Evolutionary conservation across 2,797 vertebrate genomes (phyloP).

Genomic region (Cyclopterus lumpus): DNA sequence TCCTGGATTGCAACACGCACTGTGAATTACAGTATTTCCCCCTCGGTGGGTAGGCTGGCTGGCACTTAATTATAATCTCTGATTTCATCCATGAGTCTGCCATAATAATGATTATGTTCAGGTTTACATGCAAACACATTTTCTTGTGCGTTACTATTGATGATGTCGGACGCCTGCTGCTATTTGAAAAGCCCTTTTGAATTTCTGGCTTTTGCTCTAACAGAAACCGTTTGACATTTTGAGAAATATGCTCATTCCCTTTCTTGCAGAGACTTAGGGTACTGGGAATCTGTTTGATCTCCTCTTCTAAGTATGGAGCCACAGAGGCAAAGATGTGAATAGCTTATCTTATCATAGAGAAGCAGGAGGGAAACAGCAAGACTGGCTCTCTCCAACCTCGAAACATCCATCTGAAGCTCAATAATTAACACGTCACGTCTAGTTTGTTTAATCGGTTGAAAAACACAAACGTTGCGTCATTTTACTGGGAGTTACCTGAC

Average conservation of each 20-base stretch:
- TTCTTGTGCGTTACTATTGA: conserved; percentile 11
- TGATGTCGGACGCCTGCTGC: conserved; percentile 43
- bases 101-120: conserved; percentile 5
- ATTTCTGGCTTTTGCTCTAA: conserved; percentile 18
- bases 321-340: conserved; percentile 9
- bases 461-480: neutral
- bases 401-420: conserved; percentile 6
- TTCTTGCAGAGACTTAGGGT: conserved; percentile 15
- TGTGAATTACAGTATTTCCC: conserved; percentile 44
- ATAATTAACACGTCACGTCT: neutral
- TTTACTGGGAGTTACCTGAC: neutral
- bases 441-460: neutral
- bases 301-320: neutral
- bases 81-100: conserved; percentile 10
- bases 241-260: neutral
- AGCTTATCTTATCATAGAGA: conserved; percentile 11
- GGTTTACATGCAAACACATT: conserved; percentile 8
- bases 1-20: conserved; percentile 54
- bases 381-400: neutral
- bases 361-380: neutral
- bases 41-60: conserved; percentile 5
- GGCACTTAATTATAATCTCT: conserved; percentile 19
- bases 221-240: conserved; percentile 19
- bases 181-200: conserved; percentile 25
- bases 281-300: too few relatives aligned